phyloP scores from a whole-genome alignment of 2,888 invertebrate species.

The Monochamus alternatus region DNA sequence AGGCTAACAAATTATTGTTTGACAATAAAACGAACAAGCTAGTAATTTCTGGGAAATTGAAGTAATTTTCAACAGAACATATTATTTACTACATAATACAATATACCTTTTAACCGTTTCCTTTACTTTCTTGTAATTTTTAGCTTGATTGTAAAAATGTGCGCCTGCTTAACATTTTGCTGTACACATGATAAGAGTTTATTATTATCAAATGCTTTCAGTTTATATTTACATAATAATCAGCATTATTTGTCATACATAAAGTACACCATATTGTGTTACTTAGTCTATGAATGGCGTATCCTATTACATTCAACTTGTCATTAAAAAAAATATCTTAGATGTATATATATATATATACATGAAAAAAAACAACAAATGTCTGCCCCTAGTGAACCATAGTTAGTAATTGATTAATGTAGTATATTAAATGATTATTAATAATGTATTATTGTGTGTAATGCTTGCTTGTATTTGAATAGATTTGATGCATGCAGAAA shows the following conservation, averaged over 20 bases:
- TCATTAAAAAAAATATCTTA: background rate
- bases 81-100: background rate
- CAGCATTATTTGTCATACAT: conserved; percentile 52
- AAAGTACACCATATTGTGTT: conserved; percentile 45
- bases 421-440: no score
- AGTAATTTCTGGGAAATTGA: conserved; percentile 1
- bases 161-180: conserved; percentile 38
- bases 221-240: conserved; percentile 57
- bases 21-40: conserved; percentile 5
- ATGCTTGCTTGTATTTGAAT: no score
- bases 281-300: conserved; percentile 36
- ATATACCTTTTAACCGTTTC: conserved; percentile 39
- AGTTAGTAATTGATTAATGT: no score
- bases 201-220: conserved; percentile 51
- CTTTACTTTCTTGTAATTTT: conserved; percentile 41
- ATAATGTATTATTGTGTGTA: no score
- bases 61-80: conserved; percentile 21
- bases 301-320: conserved; percentile 22
- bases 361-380: no score
- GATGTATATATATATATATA: no score
- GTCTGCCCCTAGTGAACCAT: no score
- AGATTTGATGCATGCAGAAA: no score
- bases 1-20: conserved; percentile 7
- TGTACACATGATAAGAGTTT: conserved; percentile 50
- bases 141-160: conserved; percentile 40